Percentiles rank a stretch among this genome's conserved stretches.
phyloP scores from a whole-genome alignment of 2,113 vertebrate species.

The Fukomys damarensis region DNA sequence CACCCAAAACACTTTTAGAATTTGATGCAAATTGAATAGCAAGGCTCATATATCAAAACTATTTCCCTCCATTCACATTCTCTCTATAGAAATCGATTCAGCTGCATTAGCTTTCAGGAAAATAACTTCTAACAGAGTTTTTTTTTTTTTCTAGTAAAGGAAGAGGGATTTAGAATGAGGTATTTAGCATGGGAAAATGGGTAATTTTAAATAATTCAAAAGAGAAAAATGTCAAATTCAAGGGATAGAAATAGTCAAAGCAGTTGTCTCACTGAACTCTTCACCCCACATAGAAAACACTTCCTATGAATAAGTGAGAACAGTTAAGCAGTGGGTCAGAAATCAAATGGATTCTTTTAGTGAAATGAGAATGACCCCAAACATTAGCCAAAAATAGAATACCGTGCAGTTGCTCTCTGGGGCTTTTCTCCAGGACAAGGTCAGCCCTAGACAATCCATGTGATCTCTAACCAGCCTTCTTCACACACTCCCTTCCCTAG shows the following conservation, averaged over 20 bases:
- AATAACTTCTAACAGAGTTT: conserved; percentile 9
- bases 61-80: not conserved
- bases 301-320: not conserved
- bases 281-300: not conserved
- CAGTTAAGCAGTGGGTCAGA: not conserved
- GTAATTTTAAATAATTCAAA: conserved; percentile 42
- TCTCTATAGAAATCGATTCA: not conserved
- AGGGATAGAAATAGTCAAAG: conserved; percentile 45
- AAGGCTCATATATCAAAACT: conserved; percentile 38
- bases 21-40: conserved; percentile 24
- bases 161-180: not conserved
- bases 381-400: not conserved
- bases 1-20: conserved; percentile 32
- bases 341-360: not conserved
- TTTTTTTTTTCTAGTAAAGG: not conserved
- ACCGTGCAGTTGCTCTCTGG: not conserved
- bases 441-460: not conserved
- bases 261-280: conserved; percentile 43
- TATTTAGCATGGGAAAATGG: not conserved
- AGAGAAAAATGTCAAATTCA: not conserved
- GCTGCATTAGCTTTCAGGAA: conserved; percentile 5
- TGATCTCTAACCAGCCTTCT: not conserved
- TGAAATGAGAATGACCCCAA: not conserved
- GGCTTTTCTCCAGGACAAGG: not conserved
- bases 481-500: not conserved